These are phyloP conservation scores for Manis pentadactyla DNA, from an alignment of 2,797 vertebrate species.

Conservation along the genomic window DNA sequence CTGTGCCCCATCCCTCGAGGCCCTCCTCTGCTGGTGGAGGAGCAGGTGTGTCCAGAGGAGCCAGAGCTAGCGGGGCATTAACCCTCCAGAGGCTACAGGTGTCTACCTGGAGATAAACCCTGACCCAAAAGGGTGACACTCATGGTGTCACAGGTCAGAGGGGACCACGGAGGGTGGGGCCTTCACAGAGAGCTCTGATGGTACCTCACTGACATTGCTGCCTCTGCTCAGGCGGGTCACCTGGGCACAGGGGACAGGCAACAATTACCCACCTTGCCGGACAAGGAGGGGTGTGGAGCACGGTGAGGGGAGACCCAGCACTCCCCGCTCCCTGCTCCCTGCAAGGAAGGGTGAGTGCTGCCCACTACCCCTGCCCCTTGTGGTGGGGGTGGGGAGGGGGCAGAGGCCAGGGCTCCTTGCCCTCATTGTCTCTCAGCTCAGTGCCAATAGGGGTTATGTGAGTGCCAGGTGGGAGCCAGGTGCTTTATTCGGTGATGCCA, in stretches of 20 bases:
- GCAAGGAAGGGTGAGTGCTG: not conserved
- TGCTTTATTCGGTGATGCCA: conserved; percentile 29
- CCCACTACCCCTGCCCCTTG: fast-evolving
- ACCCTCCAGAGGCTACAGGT: not conserved
- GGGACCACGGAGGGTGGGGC: not conserved
- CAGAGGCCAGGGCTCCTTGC: not conserved
- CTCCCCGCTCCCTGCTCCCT: not conserved
- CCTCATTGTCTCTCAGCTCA: not conserved
- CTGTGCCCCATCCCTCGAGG: not conserved
- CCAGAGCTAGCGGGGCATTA: not conserved
- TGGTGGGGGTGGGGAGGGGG: not conserved
- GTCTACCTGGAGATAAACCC: not conserved
- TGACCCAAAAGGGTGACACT: not conserved
- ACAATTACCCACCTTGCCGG: not conserved
- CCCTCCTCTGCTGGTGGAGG: not conserved
- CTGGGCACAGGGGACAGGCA: not conserved
- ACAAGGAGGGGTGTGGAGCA: not conserved
- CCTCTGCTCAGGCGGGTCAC: not conserved
- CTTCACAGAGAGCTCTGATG: not conserved
- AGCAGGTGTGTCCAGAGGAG: not conserved
- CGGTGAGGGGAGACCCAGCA: not conserved
- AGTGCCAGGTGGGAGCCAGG: fast-evolving
- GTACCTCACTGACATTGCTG: not conserved
- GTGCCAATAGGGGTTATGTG: not conserved
- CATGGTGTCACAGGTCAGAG: not conserved